Percentiles rank a stretch among this genome's conserved stretches.
phyloP scores from a whole-genome alignment of 2,797 vertebrate species.

The Manis crassicaudata region DNA sequence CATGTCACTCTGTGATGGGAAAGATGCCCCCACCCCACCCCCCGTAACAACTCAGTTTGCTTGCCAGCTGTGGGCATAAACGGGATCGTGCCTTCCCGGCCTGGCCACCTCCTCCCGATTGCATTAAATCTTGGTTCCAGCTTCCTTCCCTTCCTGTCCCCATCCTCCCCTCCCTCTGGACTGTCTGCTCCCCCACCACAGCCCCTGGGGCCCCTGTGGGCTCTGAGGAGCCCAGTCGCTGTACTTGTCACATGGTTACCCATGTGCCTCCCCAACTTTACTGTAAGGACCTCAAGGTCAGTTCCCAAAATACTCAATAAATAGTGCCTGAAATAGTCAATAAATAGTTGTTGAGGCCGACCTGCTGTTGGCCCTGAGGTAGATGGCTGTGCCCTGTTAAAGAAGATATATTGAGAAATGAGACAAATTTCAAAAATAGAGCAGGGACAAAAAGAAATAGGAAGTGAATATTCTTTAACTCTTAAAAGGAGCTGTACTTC shows the following conservation, averaged over 20 bases:
- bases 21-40: neutral
- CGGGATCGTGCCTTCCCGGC: neutral
- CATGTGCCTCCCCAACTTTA: neutral
- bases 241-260: neutral
- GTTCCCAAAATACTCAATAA: neutral
- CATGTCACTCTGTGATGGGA: neutral
- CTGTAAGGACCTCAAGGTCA: neutral
- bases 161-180: neutral
- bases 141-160: neutral
- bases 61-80: neutral
- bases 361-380: neutral
- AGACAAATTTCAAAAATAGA: conserved; percentile 6
- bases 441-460: neutral
- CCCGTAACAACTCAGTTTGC: neutral
- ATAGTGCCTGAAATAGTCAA: neutral
- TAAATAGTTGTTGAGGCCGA: neutral
- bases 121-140: neutral
- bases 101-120: neutral
- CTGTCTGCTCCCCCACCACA: neutral
- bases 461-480: neutral
- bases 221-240: neutral
- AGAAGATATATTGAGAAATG: neutral
- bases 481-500: neutral
- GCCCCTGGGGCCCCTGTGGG: neutral
- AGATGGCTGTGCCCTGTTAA: neutral